Conservation (phyloP, 1,140 invertebrate species). For the Neoseiulus cucumeris region DNA sequence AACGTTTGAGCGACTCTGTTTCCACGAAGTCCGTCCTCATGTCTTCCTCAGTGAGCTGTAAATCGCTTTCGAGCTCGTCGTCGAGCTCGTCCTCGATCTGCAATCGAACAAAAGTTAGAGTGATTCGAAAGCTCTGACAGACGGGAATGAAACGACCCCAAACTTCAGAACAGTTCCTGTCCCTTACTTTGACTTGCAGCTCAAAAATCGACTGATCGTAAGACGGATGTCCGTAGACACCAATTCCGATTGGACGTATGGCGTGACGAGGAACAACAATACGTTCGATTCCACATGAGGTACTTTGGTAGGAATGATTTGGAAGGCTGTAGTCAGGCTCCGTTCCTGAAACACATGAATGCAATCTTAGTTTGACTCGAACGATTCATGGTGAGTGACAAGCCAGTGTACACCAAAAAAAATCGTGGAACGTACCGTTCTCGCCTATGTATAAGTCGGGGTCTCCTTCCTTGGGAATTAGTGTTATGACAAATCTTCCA, state of each 20-base stretch:
- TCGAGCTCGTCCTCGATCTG: no score
- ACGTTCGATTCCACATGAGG: conserved; percentile 37
- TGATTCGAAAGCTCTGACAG: no score
- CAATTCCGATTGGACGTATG: conserved; percentile 36
- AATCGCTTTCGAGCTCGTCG: no score
- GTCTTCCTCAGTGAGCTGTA: no score
- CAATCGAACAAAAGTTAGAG: no score
- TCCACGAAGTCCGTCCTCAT: no score
- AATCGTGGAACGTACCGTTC: conserved; percentile 21
- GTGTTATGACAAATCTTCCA: conserved; percentile 31
- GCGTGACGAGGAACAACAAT: conserved; percentile 35
- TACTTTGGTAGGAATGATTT: conserved; percentile 37
- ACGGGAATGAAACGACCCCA: no score
- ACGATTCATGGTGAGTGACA: no score
- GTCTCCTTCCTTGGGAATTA: conserved; percentile 34
- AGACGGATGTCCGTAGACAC: conserved; percentile 39
- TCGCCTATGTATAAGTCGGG: conserved; percentile 41
- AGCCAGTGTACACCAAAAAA: no score
- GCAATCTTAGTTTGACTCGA: no score
- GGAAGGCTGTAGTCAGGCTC: conserved; percentile 36
- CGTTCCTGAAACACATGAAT: conserved; percentile 16
- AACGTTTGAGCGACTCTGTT: no score
- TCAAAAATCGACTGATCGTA: conserved; percentile 32
- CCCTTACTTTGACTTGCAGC: conserved; percentile 28
- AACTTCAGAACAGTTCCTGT: no score